Base-by-base conservation (phyloP, 2,888 invertebrate species). In the Pterobdella sp. region DNA sequence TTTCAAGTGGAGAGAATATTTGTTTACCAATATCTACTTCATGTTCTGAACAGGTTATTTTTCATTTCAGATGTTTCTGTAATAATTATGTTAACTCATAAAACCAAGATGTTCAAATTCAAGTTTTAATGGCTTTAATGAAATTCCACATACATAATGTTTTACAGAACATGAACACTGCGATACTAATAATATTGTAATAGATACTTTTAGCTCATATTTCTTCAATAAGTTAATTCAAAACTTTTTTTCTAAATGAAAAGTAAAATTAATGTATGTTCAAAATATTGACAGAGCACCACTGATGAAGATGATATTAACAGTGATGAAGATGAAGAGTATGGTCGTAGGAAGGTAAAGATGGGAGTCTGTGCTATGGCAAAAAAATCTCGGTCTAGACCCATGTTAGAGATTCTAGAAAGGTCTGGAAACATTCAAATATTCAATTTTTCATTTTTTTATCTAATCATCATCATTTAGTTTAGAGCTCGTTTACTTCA, bases 311-410 rank as follows among this genome's bases (percentile, higher is more conserved):
- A 73, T 73, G 73, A 73, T 34, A 49, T 37, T 18, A 56, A 70
- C 52, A 34, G 56, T 35, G 52, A 56, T 3, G 60, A 70, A 2
- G 68, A 73, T n/a, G 66, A 67, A 10, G 68, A 63, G 29, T 29
- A 49, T 32, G 49, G n/a, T 14, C 34, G 56, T 1, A 32, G 73
- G 18, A 49, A 56, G 52, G 73, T 98, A 80, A 88, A 94, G 83
- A 94, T 99, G 80, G 98, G 98, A 76, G 91, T 99, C 75, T 99
- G 98, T 87, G 97, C 98, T 78, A 99, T 99, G 98, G 91, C 93
- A 81, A 97, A 98, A 86, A 99, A 99, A 85, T 94, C 96, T 52
- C 92, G 94, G 82, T 95, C 96, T 77, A 97, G 96, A 85, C 98
- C 98, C 22, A 99, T 99, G 98, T 92, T 92, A 82, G 97, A 97